Percentiles rank a stretch among this genome's conserved stretches.
Conservation (phyloP, 2,113 vertebrate genomes). For the Mirounga angustirostris region DNA sequence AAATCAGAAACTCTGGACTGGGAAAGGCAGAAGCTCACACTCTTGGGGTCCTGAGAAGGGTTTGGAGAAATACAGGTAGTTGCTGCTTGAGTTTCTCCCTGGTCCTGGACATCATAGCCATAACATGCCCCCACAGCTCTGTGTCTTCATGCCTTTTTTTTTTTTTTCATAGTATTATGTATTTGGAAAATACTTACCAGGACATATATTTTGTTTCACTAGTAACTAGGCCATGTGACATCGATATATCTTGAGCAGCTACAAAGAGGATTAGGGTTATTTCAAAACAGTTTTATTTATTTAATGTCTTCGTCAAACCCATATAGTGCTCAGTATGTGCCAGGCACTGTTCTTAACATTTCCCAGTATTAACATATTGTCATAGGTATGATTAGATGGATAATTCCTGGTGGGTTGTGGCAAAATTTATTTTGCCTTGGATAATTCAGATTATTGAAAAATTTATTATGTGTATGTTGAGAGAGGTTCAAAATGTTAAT, state of each 20-base stretch:
- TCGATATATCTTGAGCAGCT: background rate
- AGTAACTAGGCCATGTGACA: background rate
- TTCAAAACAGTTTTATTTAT: constrained; percentile 8
- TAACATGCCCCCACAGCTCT: background rate
- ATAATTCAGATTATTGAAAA: background rate
- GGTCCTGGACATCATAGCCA: background rate
- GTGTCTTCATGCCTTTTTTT: background rate
- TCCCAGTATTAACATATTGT: background rate
- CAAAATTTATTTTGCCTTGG: constrained; percentile 1
- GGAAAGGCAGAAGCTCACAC: background rate
- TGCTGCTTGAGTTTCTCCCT: background rate
- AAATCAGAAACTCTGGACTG: background rate
- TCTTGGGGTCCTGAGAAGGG: background rate
- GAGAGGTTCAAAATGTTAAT: constrained; percentile 27
- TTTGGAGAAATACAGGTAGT: background rate
- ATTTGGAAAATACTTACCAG: background rate
- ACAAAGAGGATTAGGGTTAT: background rate
- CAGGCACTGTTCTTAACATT: background rate
- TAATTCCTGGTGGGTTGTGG: background rate
- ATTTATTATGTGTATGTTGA: background rate
- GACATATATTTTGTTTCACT: background rate
- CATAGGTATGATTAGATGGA: background rate
- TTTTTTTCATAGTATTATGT: background rate
- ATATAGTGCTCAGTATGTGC: background rate
- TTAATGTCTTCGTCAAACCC: background rate